Base-by-base conservation (phyloP, 2,113 vertebrate species). In the Todiramphus chloris region DNA sequence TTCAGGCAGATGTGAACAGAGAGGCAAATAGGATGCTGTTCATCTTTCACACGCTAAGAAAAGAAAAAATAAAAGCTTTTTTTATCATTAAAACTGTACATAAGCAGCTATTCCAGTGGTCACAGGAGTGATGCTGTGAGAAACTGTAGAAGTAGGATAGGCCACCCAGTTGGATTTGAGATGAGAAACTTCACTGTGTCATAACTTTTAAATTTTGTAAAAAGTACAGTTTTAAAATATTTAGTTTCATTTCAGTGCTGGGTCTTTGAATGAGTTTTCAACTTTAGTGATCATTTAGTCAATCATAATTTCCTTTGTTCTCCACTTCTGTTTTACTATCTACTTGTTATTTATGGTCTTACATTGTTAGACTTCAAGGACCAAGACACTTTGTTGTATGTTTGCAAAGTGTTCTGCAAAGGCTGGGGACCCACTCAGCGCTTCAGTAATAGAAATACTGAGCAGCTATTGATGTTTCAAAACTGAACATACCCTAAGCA, bases 1-100 rank as follows among this genome's bases (percentile, higher is more conserved):
- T 93, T 89, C 35, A 76, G 43, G 48, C 89, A 83, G 46, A 87
- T 90, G 39, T 81, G 92, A 87, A 51, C 63, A 92, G 79, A 76
- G 70, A 74, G 68, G 43, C 88, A 80, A 83, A 24, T 46, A 67
- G 23, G 67, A 70, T 39, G 41, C 44, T 83, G 28, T 60, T 35
- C 28, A 67, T 77, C 87, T 90, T 87, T 85, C 78, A 87, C 37
- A 60, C 25, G 80, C 67, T 31, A 58, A n/a, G 7, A 72, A 66
- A 44, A 69, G 7, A 3, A 8, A n/a, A 69, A 14, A 25, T 9
- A 56, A 10, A 30, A 28, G 28, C 59, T 74, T 86, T 80, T 80
- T 28, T 53, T 82, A 48, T 43, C 51, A 39, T 78, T 51, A 59
- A 50, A 68, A 27, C 6, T 82, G 13, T 35, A 13, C n/a, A 13